Evolutionary conservation across 2,888 invertebrate genomes (phyloP), one percentile per base, ranked within the genome.

Genomic region (Keiferia lycopersicella): DNA sequence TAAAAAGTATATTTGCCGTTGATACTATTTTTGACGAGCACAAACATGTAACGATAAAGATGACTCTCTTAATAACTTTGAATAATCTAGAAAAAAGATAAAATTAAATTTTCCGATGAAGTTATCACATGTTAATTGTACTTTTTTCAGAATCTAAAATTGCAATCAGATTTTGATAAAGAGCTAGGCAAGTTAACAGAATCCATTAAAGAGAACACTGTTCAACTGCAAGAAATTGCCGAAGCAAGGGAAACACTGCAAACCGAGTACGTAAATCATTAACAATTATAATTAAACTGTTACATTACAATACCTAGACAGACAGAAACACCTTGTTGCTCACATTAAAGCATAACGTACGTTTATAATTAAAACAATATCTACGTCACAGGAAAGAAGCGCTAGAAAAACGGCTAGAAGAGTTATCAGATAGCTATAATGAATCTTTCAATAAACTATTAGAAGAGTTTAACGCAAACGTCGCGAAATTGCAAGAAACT

Each of bases 221-320:
- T 66, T 12, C 81, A 87, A 70, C 79, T 91, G 56, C 84, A 87
- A 73, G 86, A 86, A 71, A 88, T 91, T 56, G 85, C 79, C 8
- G 74, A 77, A 12, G 84, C 84, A 65, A 84, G 89, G 14, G 83
- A 84, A 66, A 87, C 82, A 69, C 74, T 91, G 56, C 83, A 88
- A 74, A 45, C 71, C 2, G 91, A 91, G 91, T 91, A 77, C 81
- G 83, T 61, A 48, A 45, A 3, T 45, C 22, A 22, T 8, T 18
- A 51, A 7, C 10, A 6, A n/a, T n/a, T n/a, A n/a, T n/a, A n/a
- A n/a, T n/a, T n/a, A 26, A 60, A 6, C 39, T 62, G 12, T 45
- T 48, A 48, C 26, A 45, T 34, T 8, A 30, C 30, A 30, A 30
- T 30, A 30, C 2, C 30, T 30, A 30, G 6, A 30, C 30, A 30